Percentiles rank a stretch among this genome's conserved stretches.
These are phyloP conservation scores for Pterostichus madidus DNA, from an alignment of 2,888 invertebrate species.

Conservation along the genomic window DNA sequence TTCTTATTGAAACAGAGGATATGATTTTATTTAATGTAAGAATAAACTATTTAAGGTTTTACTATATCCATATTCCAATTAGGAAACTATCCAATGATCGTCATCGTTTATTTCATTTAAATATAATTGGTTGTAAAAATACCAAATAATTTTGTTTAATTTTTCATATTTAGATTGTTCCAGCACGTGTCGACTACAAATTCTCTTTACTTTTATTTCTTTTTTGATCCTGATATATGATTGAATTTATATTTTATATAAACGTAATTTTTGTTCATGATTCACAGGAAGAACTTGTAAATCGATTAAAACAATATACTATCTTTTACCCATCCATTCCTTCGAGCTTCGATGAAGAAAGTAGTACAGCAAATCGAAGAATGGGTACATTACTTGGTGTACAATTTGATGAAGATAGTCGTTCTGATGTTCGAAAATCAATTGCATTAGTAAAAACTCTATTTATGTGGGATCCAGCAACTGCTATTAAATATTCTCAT, in stretches of 20 bases:
- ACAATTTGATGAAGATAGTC: slow-evolving; percentile 81
- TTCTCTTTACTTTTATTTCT: too few species aligned
- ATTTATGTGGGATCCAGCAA: slow-evolving; percentile 81
- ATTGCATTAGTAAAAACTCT: slow-evolving; percentile 79
- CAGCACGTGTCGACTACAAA: too few species aligned
- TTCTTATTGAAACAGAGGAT: slow-evolving; percentile 77
- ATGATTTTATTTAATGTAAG: slow-evolving; percentile 68
- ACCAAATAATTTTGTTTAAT: too few species aligned
- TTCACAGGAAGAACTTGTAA: slow-evolving; percentile 71
- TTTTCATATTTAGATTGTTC: too few species aligned
- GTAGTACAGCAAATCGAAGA: slow-evolving; percentile 80
- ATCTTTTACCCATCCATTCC: slow-evolving; percentile 69
- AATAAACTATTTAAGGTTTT: background rate
- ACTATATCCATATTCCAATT: too few species aligned
- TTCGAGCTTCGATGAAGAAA: slow-evolving; percentile 75
- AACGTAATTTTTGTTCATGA: too few species aligned
- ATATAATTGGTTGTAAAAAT: too few species aligned
- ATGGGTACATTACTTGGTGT: slow-evolving; percentile 82
- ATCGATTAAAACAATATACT: slow-evolving; percentile 70
- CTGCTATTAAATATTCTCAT: slow-evolving; percentile 83
- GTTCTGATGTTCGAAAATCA: slow-evolving; percentile 78
- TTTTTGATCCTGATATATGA: too few species aligned
- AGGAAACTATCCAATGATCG: too few species aligned
- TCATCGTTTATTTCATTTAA: too few species aligned
- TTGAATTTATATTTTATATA: too few species aligned